Percentiles rank a stretch among this genome's conserved stretches.
These are phyloP conservation scores for Sesia apiformis DNA, from an alignment of 2,888 invertebrate species.

Conservation along the genomic window DNA sequence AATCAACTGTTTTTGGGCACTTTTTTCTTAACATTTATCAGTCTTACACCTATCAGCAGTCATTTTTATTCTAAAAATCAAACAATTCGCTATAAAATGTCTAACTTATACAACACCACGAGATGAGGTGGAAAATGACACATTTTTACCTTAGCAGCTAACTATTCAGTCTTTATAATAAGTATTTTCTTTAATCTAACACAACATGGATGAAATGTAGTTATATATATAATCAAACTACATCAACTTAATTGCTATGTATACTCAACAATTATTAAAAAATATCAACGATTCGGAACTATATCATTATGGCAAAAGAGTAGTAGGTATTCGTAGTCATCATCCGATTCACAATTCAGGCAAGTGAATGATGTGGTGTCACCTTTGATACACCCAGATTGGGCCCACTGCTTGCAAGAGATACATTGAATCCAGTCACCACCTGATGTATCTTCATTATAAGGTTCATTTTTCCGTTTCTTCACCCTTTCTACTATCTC, in stretches of 20 bases:
- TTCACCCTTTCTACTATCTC: neutral
- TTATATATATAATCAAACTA: neutral
- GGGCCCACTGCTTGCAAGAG: constrained; percentile 1
- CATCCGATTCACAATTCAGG: neutral
- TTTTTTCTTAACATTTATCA: neutral
- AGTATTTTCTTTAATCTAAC: neutral
- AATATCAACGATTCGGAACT: neutral
- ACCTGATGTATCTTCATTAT: neutral
- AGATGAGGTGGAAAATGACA: neutral
- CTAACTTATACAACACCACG: neutral
- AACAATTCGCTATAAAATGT: too few relatives aligned
- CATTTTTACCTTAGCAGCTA: neutral
- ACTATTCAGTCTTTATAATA: neutral
- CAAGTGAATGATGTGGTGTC: neutral
- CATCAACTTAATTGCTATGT: neutral
- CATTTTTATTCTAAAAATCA: neutral
- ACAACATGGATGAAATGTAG: neutral
- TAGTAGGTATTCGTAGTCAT: neutral
- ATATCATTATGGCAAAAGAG: neutral
- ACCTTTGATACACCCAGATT: neutral
- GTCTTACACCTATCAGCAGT: neutral
- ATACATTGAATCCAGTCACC: neutral
- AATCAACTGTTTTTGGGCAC: neutral
- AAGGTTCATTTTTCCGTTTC: neutral
- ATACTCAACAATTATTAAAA: neutral